These are phyloP conservation scores for Rhabditoides inermis DNA, from an alignment of 2,888 invertebrate species.

Conservation along the genomic window DNA sequence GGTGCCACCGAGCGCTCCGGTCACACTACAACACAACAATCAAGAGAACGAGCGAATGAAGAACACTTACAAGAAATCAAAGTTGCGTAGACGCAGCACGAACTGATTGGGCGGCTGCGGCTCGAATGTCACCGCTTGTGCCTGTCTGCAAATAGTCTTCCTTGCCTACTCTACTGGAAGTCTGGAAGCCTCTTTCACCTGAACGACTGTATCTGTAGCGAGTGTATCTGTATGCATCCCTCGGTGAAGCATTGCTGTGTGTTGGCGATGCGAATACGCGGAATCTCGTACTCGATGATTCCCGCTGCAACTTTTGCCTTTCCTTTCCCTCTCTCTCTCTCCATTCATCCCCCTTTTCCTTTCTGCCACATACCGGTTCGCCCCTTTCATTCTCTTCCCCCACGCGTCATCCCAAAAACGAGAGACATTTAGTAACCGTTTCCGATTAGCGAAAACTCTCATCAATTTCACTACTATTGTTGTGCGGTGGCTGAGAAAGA, in stretches of 20 bases:
- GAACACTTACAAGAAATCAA: conserved; percentile 36
- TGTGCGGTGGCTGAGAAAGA: too few relatives aligned
- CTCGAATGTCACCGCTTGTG: conserved; percentile 28
- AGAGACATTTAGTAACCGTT: too few relatives aligned
- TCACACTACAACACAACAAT: conserved; percentile 18
- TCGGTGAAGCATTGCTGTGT: conserved; percentile 50
- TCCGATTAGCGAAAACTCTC: too few relatives aligned
- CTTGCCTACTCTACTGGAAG: too few relatives aligned
- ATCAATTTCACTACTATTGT: too few relatives aligned
- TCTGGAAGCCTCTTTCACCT: too few relatives aligned
- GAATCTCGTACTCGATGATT: conserved; percentile 45
- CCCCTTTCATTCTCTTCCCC: neutral
- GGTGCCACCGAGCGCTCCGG: conserved; percentile 31
- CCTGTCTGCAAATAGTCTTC: too few relatives aligned
- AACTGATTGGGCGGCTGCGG: conserved; percentile 36
- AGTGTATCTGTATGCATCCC: conserved; percentile 44
- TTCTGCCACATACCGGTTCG: neutral
- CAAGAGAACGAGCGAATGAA: neutral
- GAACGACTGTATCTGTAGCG: conserved; percentile 30
- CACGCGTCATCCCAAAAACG: too few relatives aligned
- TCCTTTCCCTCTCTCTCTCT: neutral
- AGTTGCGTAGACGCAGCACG: conserved; percentile 32
- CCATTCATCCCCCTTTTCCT: too few relatives aligned
- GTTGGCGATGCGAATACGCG: conserved; percentile 36
- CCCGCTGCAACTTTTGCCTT: conserved; percentile 30